phyloP scores from a whole-genome alignment of 2,888 invertebrate species.

The Nemotelus nigrinus region DNA sequence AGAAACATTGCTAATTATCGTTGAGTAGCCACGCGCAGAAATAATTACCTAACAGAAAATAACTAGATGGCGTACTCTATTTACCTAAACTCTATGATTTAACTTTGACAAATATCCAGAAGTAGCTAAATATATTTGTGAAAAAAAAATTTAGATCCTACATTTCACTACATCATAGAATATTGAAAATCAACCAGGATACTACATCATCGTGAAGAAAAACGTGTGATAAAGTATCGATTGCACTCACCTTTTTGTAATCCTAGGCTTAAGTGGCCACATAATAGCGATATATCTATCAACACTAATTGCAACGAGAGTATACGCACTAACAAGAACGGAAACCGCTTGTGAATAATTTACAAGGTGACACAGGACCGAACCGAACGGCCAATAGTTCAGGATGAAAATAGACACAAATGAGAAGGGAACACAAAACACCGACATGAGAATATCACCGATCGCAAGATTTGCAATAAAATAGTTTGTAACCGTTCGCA shows the following conservation, averaged over 20 bases:
- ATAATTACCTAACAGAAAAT: too few relatives aligned
- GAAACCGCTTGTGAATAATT: slow-evolving; percentile 85
- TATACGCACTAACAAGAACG: slow-evolving; percentile 87
- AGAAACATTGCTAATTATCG: too few relatives aligned
- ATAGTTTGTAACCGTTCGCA: slow-evolving; percentile 92
- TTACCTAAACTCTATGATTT: too few relatives aligned
- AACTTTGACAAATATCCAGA: too few relatives aligned
- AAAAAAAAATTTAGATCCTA: too few relatives aligned
- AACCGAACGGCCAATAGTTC: slow-evolving; percentile 90
- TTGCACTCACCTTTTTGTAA: slow-evolving; percentile 72
- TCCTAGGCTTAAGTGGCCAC: slow-evolving; percentile 84
- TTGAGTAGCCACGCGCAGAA: too few relatives aligned
- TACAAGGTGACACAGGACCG: slow-evolving; percentile 81
- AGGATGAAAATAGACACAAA: slow-evolving; percentile 82
- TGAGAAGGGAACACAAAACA: slow-evolving; percentile 91
- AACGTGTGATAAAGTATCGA: too few relatives aligned
- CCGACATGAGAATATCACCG: slow-evolving; percentile 89
- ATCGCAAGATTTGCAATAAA: slow-evolving; percentile 90
- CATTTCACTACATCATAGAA: too few relatives aligned
- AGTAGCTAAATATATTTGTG: too few relatives aligned
- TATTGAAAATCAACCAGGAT: too few relatives aligned
- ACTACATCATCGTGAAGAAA: neutral
- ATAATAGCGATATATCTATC: slow-evolving; percentile 92
- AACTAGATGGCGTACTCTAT: too few relatives aligned
- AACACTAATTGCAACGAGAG: slow-evolving; percentile 88